phyloP scores from a whole-genome alignment of 2,113 vertebrate genomes.

The Eubucco bourcierii region DNA sequence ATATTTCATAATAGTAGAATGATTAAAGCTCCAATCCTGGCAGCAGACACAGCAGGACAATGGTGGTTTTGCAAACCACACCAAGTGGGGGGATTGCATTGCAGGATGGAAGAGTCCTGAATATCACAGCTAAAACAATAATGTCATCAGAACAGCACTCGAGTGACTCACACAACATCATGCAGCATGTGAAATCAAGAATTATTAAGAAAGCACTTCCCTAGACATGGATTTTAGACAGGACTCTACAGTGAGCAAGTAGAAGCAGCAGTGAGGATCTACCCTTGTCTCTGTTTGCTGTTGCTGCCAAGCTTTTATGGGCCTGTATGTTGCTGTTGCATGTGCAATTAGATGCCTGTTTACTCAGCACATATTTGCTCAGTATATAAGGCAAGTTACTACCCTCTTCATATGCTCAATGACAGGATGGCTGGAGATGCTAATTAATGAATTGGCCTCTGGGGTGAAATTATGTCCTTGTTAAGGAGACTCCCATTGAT shows the following conservation, averaged over 20 bases:
- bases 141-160: not conserved
- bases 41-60: not conserved
- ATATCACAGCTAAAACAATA: not conserved
- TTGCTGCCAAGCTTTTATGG: not conserved
- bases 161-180: not conserved
- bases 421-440: not conserved
- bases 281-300: not conserved
- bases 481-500: conserved; percentile 20
- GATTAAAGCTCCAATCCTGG: conserved; percentile 27
- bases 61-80: not conserved
- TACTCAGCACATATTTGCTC: conserved; percentile 1
- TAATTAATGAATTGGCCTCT: conserved; percentile 43
- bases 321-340: not conserved
- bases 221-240: not conserved
- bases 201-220: not conserved
- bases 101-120: not conserved
- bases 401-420: not conserved
- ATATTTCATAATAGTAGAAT: not conserved
- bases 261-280: not conserved
- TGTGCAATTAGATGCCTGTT: not conserved
- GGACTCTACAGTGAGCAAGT: not conserved
- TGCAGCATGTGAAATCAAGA: not conserved
- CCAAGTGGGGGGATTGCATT: not conserved
- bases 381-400: not conserved
- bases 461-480: conserved; percentile 38